Evolutionary conservation across 2,113 vertebrate genomes (phyloP).

Genomic region (Phyllostomus hastatus): DNA sequence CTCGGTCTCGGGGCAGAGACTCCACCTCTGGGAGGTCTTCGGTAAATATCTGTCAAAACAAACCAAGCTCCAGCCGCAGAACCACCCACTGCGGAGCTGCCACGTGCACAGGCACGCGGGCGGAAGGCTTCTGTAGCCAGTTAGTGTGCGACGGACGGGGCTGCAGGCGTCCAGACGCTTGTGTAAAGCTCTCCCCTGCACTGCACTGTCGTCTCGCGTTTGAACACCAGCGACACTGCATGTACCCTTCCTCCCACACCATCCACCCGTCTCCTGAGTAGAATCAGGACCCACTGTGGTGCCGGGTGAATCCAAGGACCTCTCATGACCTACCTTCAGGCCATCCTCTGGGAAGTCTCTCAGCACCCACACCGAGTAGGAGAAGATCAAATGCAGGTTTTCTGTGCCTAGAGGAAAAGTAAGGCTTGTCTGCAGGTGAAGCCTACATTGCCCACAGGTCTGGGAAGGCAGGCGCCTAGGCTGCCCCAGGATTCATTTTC

Average conservation of each 20-base stretch:
- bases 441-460: neutral
- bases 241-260: neutral
- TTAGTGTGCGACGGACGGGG: accelerated
- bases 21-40: slow-evolving; percentile 98
- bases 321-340: slow-evolving; percentile 85
- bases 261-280: neutral
- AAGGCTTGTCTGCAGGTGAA: neutral
- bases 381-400: slow-evolving; percentile 95
- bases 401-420: slow-evolving; percentile 86
- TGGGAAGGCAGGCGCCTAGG: neutral
- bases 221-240: neutral
- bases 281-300: neutral
- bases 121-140: neutral
- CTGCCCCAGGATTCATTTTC: neutral
- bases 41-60: slow-evolving; percentile 93
- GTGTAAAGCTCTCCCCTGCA: neutral
- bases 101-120: accelerated
- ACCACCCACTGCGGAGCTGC: neutral
- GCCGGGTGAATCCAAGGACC: neutral
- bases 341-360: slow-evolving; percentile 96
- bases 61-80: neutral
- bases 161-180: accelerated
- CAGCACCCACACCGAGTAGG: slow-evolving; percentile 96
- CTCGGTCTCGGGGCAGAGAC: slow-evolving; percentile 89
- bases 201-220: no score